These are phyloP conservation scores for Acronicta alni DNA, from an alignment of 2,888 invertebrate species.

Conservation along the genomic window DNA sequence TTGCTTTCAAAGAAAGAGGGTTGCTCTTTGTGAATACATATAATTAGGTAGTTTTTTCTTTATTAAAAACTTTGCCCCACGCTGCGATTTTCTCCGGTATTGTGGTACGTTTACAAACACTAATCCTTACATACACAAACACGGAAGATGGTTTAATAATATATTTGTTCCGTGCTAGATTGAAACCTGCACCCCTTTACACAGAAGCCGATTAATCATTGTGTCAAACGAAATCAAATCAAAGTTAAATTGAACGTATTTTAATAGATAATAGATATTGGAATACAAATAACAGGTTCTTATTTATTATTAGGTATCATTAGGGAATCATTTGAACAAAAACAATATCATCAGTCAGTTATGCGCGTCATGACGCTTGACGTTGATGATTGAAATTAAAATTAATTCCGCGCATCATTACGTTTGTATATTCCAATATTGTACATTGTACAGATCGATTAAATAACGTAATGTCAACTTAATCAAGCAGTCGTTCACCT, in stretches of 20 bases:
- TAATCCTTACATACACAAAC: no score
- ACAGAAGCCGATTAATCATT: no score
- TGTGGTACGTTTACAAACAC: no score
- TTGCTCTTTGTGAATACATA: slow-evolving; percentile 33
- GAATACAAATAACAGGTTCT: slow-evolving; percentile 10
- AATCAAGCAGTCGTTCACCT: slow-evolving; percentile 85
- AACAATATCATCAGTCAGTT: slow-evolving; percentile 23
- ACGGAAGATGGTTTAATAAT: no score
- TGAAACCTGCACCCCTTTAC: no score
- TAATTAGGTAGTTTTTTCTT: slow-evolving; percentile 1
- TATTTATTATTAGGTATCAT: no score
- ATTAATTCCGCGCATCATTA: slow-evolving; percentile 48
- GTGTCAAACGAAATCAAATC: no score
- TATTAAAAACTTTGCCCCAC: no score
- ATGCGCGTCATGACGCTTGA: slow-evolving; percentile 25
- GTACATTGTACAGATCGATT: slow-evolving; percentile 65
- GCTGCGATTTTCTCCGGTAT: no score
- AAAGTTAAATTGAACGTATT: no score
- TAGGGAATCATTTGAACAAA: slow-evolving; percentile 22
- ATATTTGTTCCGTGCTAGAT: no score
- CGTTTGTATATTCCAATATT: slow-evolving; percentile 29
- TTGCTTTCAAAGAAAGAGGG: slow-evolving; percentile 18
- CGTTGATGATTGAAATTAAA: slow-evolving; percentile 47
- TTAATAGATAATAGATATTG: no score
- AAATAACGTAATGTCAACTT: slow-evolving; percentile 76